Evolutionary conservation across 2,888 invertebrate genomes (phyloP), one percentile per base, ranked within the genome.

Genomic region (Ophioninae sp.): DNA sequence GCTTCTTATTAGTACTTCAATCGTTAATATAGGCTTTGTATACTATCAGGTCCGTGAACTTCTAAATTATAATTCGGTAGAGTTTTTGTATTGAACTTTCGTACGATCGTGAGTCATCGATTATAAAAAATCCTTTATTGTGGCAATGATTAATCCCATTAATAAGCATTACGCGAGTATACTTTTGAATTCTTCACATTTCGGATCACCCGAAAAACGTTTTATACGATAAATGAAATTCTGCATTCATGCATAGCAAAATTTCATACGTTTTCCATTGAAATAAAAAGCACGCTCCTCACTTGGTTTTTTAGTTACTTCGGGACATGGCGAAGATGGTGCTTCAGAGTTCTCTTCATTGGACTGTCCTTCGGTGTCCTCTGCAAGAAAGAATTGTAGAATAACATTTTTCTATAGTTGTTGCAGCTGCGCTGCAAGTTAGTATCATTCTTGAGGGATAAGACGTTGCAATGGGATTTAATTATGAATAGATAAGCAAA

Each of bases 311-410:
- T 88, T 88, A 17, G 79, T 61, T 56, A 87, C 59, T 77, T 88
- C 88, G 13, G 81, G 76, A 56, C 87, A 77, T 65, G 85, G 84
- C 0, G 88, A 86, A 6, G 86, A 77, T 3, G 88, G 86, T 21
- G 88, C 89, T 81, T 87, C 85, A 0, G 85, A 85, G 70, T 86
- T 88, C 37, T 88, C 86, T 67, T 88, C 89, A 3, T 82, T 82
- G 6, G 87, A 83, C 62, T 87, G 85, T 67, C 81, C 88, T 64
- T 90, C 88, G 50, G 87, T 84, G 72, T 90, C 88, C 76, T 89
- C 90, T 90, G 79, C 6, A 69, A 78, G 50, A 50, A 8, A 20
- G 20, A 70, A 37, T 61, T n/a, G 6, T 64, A 13, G 6, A n/a
- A 81, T 8, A n/a, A 50, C 39, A 74, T 21, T 69, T 67, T n/a